Percentiles rank a stretch among this genome's conserved stretches.
Conservation (phyloP, 2,113 vertebrate species). For the Cettia cetti region DNA sequence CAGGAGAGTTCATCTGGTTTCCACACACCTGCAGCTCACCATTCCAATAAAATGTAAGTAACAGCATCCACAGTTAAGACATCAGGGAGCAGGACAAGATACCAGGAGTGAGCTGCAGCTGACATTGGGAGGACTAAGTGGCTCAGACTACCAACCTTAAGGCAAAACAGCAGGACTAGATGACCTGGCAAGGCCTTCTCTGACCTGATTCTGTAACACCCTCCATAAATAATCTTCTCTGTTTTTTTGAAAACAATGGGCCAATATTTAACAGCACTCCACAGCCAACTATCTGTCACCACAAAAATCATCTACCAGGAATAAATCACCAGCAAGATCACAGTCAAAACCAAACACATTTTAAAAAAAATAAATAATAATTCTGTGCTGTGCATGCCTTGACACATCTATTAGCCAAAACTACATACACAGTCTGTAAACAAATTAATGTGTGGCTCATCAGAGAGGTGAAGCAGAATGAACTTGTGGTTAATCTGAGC, state of each 20-base stretch:
- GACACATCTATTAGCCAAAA: not conserved
- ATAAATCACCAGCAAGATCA: not conserved
- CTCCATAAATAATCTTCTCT: not conserved
- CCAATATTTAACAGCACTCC: not conserved
- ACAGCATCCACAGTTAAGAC: not conserved
- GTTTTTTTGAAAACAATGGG: not conserved
- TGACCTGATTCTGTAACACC: not conserved
- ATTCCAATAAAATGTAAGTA: not conserved
- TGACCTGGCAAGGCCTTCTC: not conserved
- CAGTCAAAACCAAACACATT: not conserved
- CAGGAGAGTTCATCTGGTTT: not conserved
- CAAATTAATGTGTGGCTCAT: not conserved
- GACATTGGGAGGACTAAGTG: not conserved
- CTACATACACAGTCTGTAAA: not conserved
- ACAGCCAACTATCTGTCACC: not conserved
- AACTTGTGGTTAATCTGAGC: conserved; percentile 19
- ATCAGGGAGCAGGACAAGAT: not conserved
- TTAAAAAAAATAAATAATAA: not conserved
- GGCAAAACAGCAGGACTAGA: not conserved
- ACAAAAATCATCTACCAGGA: not conserved
- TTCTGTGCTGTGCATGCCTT: not conserved
- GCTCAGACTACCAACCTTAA: not conserved
- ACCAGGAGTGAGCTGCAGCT: not conserved
- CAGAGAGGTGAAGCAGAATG: not conserved
- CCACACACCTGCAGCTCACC: not conserved